Conservation (phyloP, 2,113 vertebrate genomes). For the Mugil cephalus region DNA sequence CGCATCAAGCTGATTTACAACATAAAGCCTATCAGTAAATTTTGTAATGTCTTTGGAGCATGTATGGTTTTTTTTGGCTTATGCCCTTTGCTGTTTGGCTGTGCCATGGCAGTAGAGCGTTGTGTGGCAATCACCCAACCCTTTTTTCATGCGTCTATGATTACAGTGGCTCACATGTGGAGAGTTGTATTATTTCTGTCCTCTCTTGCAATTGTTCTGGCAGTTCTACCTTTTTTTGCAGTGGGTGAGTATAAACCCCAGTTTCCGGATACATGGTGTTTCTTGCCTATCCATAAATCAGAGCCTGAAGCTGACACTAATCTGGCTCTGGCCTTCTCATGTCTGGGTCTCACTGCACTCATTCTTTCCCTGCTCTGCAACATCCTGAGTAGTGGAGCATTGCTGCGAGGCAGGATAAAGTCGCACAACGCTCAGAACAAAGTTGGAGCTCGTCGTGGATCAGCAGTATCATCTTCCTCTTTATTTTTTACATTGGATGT, state of each 20-base stretch:
- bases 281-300: constrained; percentile 76
- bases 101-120: constrained; percentile 89
- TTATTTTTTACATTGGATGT: constrained; percentile 82
- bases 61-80: constrained; percentile 90
- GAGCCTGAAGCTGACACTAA: constrained; percentile 69
- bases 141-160: constrained; percentile 80
- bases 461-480: constrained; percentile 41
- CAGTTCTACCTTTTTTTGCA: constrained; percentile 82
- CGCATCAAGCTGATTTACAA: constrained; percentile 65
- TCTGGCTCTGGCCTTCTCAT: constrained; percentile 84
- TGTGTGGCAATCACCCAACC: constrained; percentile 87
- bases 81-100: constrained; percentile 86
- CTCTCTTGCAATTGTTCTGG: constrained; percentile 78
- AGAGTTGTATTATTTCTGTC: constrained; percentile 72
- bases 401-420: constrained; percentile 82
- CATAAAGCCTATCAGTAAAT: constrained; percentile 47
- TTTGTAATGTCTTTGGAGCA: constrained; percentile 87
- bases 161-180: constrained; percentile 80
- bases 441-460: constrained; percentile 1
- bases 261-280: constrained; percentile 88
- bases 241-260: constrained; percentile 85
- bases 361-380: constrained; percentile 85
- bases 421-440: constrained; percentile 13
- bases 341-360: constrained; percentile 85
- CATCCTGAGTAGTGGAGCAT: constrained; percentile 81